These are phyloP conservation scores for Ptilonorhynchus violaceus DNA, from an alignment of 2,113 vertebrate genomes.

Conservation along the genomic window DNA sequence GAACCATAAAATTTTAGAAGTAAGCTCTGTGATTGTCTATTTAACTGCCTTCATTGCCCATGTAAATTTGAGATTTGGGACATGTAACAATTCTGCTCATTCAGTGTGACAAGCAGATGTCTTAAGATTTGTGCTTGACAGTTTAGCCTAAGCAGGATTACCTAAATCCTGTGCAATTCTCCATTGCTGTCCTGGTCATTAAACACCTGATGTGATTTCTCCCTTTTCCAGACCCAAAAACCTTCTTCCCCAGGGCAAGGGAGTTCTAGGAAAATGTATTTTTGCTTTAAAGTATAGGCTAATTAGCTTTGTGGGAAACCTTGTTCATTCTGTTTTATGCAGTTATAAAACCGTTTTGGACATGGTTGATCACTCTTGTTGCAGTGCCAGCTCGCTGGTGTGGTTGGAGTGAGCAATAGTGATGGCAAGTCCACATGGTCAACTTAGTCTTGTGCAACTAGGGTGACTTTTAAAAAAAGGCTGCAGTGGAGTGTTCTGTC, in stretches of 20 bases:
- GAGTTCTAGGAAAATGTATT: not conserved
- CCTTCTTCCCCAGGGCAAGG: not conserved
- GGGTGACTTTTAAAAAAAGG: not conserved
- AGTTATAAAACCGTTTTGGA: not conserved
- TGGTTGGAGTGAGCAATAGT: not conserved
- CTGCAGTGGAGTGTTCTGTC: not conserved
- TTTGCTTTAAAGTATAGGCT: not conserved
- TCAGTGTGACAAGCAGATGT: not conserved
- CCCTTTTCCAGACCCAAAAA: not conserved
- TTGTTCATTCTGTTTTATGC: not conserved
- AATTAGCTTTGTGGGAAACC: not conserved
- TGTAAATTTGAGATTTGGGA: not conserved
- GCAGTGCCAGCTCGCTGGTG: accelerated
- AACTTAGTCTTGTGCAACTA: not conserved
- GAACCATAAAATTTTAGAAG: not conserved
- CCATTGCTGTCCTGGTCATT: not conserved
- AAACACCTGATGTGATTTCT: not conserved
- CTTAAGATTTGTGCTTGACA: not conserved
- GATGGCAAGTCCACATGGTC: not conserved
- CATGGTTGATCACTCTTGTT: not conserved
- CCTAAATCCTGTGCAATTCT: not conserved
- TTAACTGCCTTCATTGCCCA: not conserved
- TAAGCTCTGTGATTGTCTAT: not conserved
- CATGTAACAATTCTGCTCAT: not conserved
- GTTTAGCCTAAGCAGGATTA: not conserved